These are phyloP conservation scores for Agriopis aurantiaria DNA, from an alignment of 2,888 invertebrate genomes.

Conservation along the genomic window DNA sequence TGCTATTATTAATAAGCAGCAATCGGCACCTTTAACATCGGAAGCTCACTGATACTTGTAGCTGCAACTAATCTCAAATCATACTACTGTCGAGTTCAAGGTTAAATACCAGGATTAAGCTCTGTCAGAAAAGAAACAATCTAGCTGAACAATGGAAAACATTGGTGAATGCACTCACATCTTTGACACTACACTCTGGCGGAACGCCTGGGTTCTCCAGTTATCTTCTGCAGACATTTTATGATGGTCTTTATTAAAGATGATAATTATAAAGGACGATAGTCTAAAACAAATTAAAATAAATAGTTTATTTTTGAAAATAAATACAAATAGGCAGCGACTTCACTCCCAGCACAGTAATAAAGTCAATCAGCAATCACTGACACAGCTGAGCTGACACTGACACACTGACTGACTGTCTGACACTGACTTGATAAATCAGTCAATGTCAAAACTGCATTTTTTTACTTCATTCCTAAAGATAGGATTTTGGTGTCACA, in stretches of 20 bases:
- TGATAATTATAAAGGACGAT: background rate
- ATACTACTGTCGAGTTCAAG: background rate
- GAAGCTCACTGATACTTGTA: background rate
- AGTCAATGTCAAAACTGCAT: too few relatives aligned
- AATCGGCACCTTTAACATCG: background rate
- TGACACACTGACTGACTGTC: too few relatives aligned
- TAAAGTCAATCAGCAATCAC: too few relatives aligned
- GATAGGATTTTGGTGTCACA: too few relatives aligned
- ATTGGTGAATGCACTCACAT: conserved; percentile 88
- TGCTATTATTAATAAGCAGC: too few relatives aligned
- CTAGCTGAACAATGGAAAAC: background rate
- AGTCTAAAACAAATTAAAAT: background rate
- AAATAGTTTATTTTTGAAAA: background rate
- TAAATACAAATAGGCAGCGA: too few relatives aligned
- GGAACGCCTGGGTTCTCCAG: conserved; percentile 92
- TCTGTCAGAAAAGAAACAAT: background rate
- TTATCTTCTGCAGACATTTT: conserved; percentile 78
- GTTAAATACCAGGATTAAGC: background rate
- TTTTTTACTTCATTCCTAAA: too few relatives aligned
- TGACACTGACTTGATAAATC: too few relatives aligned
- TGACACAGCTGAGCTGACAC: too few relatives aligned
- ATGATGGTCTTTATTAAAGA: conserved; percentile 56
- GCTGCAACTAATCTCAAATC: background rate
- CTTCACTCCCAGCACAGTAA: too few relatives aligned
- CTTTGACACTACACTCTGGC: conserved; percentile 94